These are phyloP conservation scores for Rhyacichthys aspro DNA, from an alignment of 2,797 vertebrate species.

Conservation along the genomic window DNA sequence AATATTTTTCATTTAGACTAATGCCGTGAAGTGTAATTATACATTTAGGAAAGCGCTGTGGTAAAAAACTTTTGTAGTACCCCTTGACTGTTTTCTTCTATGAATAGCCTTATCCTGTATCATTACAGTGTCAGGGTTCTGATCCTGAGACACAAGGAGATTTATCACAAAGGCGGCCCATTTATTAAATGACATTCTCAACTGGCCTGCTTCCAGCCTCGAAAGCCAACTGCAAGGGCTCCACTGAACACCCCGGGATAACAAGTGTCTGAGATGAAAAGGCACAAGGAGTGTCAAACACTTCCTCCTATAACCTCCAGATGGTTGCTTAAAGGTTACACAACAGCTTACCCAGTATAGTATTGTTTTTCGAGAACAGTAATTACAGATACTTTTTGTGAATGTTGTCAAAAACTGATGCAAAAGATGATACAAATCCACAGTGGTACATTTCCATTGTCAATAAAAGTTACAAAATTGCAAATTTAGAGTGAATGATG, in stretches of 20 bases:
- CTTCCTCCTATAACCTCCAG: constrained; percentile 33
- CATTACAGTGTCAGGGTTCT: constrained; percentile 56
- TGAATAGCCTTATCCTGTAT: constrained; percentile 52
- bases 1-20: background rate
- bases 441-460: no score
- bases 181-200: constrained; percentile 59
- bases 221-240: constrained; percentile 22
- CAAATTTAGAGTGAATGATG: no score
- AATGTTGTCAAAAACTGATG: no score
- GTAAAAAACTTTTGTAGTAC: constrained; percentile 34
- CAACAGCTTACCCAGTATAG: constrained; percentile 31
- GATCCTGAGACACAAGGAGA: constrained; percentile 58
- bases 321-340: constrained; percentile 60
- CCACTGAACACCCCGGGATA: constrained; percentile 26
- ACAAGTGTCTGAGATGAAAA: constrained; percentile 38
- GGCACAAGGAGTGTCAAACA: constrained; percentile 31
- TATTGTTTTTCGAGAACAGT: no score
- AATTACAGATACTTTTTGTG: background rate
- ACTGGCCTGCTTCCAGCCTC: constrained; percentile 42
- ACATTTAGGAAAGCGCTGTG: constrained; percentile 3
- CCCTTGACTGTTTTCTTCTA: constrained; percentile 36
- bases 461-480: no score
- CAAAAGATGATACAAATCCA: no score
- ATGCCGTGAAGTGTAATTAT: constrained; percentile 11
- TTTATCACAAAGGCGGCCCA: constrained; percentile 60